Base-by-base conservation (phyloP, 2,797 vertebrate genomes). In the Gambusia yucatana region DNA sequence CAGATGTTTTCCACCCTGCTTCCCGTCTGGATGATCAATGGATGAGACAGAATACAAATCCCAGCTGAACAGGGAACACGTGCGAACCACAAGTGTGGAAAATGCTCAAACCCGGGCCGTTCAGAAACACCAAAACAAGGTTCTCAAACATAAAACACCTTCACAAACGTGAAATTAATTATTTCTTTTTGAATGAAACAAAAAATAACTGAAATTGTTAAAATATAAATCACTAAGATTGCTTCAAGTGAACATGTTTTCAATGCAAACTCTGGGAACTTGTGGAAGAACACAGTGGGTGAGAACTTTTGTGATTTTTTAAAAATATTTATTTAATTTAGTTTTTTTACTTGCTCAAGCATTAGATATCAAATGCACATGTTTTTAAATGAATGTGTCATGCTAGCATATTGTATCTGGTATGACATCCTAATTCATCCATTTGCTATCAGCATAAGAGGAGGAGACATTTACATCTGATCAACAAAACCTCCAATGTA, bases 1-100 rank as follows among this genome's bases (percentile, higher is more conserved):
- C 67, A 70, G 67, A 70, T 16, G 67, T 70, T 70, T 70, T 70
- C 41, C 41, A 44, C 25, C 41, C 67, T 70, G 67, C 41, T 70
- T 70, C 67, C 67, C 14, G 41, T 70, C 67, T 44, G 67, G 41
- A 70, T 70, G 67, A 70, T 70, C 67, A 70, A 44, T 70, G 67
- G 41, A 41, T 44, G 41, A 44, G 41, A 70, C 25, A 44, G 65
- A n/a, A 69, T 70, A 16, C 41, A 70, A 70, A 70, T 43, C 67
- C 41, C 41, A 44, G 67, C 39, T 44, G 67, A 16, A 70, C 39
- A 70, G 67, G 5, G 41, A 70, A 70, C 67, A 46, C 13, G 25
- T 70, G 67, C 16, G 13, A 28, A 46, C 41, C 1, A 6, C 41
- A 28, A 44, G 13, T 28, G 41, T 70, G 41, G 25, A 44, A 44